Evolutionary conservation across 2,797 vertebrate genomes (phyloP), one percentile per base, ranked within the genome.

Genomic region (Sebastes melanostomus): DNA sequence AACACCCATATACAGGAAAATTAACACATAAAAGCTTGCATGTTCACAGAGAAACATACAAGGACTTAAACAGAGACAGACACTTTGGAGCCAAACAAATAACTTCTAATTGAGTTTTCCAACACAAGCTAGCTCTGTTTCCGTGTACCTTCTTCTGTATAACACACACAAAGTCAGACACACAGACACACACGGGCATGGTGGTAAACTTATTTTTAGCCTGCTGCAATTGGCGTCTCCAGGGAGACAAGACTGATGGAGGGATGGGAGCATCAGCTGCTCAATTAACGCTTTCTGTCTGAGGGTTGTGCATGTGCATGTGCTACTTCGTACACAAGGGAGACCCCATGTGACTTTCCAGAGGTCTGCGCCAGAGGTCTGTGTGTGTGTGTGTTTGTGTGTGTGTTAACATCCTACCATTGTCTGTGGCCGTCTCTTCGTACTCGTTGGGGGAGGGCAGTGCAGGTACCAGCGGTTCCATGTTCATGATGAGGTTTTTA

Each of bases 401-500:
- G 29, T 69, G 34, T 75, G 75, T 72, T 10, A n/a, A 63, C 18
- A 71, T 78, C 24, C 94, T 95, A 98, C 98, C 96, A 36, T 96
- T 95, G 66, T 96, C 95, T 59, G 93, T 38, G 1, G 92, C 80
- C 66, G 90, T 81, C 77, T 98, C 97, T 52, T 98, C 97, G 56
- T 97, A 96, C 85, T 98, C 97, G 1, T 92, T 95, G 72, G 96
- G 94, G 74, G 96, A 97, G 90, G 98, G 97, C 84, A 97, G 94
- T 1, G 97, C 96, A 24, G 98, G 98, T 76, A 98, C 96, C 83
- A 99, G 91, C 20, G 98, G 98, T 77, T 99, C 98, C 97, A 99
- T 97, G 92, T 98, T 99, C 93, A 99, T 99, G 91, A 99, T 98
- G 87, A 99, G 97, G 80, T 99, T 98, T 90, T 98, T 99, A 94